A percentile compares a stretch with the other conserved stretches of the same genome.
Evolutionary conservation across 1,140 invertebrate species (phyloP).

Genomic region (Drosophila pseudoananassae): DNA sequence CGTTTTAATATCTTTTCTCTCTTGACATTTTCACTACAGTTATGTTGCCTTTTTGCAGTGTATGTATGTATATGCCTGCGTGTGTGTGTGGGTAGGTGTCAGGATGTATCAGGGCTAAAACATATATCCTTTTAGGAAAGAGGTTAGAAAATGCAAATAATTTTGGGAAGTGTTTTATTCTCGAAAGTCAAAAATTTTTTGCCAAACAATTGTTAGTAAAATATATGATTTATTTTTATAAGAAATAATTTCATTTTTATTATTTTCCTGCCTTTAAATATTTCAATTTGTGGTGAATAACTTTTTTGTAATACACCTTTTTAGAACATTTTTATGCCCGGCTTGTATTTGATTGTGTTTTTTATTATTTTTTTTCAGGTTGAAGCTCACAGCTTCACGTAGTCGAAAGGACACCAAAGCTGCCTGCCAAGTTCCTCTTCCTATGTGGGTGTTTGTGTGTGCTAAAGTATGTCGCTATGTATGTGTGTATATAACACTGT

Average conservation of each 20-base stretch:
- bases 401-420: constrained; percentile 42
- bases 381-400: constrained; percentile 38
- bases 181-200: too few relatives aligned
- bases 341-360: constrained; percentile 5
- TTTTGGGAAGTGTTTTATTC: too few relatives aligned
- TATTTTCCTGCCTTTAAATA: too few relatives aligned
- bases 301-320: background rate
- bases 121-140: background rate
- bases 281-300: too few relatives aligned
- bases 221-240: too few relatives aligned
- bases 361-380: constrained; percentile 53
- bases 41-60: constrained; percentile 74
- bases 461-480: constrained; percentile 58
- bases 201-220: too few relatives aligned
- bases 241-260: too few relatives aligned
- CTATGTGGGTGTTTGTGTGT: constrained; percentile 35
- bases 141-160: too few relatives aligned
- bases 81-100: background rate
- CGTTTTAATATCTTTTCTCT: constrained; percentile 83
- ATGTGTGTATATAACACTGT: constrained; percentile 3
- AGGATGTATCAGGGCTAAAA: background rate
- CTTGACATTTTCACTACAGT: constrained; percentile 82
- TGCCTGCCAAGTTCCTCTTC: constrained; percentile 12
- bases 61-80: constrained; percentile 14
- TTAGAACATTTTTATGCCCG: background rate